Conservation (phyloP, 30 jellyfish, hydroid and myxozoan species). For the Aurelia aurita complex sp. Pacific region DNA sequence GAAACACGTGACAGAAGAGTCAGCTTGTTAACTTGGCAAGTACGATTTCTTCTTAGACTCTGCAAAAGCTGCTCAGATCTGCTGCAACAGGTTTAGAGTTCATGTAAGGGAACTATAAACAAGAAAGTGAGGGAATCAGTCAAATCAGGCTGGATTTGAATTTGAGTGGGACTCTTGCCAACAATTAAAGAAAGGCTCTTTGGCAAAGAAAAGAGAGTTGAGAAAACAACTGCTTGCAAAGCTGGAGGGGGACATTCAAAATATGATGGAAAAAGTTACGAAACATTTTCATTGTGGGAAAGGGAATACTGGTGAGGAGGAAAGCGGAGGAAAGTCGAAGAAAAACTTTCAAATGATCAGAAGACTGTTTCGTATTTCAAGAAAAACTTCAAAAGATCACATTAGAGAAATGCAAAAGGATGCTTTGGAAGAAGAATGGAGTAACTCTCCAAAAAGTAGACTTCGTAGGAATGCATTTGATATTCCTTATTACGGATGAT, state of each 20-base stretch:
- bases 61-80: too few relatives aligned
- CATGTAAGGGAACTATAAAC: too few relatives aligned
- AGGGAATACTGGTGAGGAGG: not conserved
- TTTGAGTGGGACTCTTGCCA: too few relatives aligned
- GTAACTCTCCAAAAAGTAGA: constrained; percentile 64
- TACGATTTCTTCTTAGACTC: too few relatives aligned
- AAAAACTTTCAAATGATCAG: not conserved
- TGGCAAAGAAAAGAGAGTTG: too few relatives aligned
- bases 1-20: too few relatives aligned
- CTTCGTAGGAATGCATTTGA: constrained; percentile 61
- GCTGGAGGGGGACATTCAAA: not conserved
- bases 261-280: constrained; percentile 17
- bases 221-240: too few relatives aligned
- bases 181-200: too few relatives aligned
- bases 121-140: too few relatives aligned
- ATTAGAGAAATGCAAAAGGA: constrained; percentile 5
- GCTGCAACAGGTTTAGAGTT: too few relatives aligned
- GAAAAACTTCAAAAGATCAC: constrained; percentile 9
- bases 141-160: too few relatives aligned
- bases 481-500: constrained; percentile 44
- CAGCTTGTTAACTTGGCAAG: too few relatives aligned
- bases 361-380: not conserved
- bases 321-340: not conserved
- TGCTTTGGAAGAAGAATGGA: constrained; percentile 51
- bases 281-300: constrained; percentile 30